Base-by-base conservation (phyloP, 2,888 invertebrate genomes). In the Aspidapion aeneum region DNA sequence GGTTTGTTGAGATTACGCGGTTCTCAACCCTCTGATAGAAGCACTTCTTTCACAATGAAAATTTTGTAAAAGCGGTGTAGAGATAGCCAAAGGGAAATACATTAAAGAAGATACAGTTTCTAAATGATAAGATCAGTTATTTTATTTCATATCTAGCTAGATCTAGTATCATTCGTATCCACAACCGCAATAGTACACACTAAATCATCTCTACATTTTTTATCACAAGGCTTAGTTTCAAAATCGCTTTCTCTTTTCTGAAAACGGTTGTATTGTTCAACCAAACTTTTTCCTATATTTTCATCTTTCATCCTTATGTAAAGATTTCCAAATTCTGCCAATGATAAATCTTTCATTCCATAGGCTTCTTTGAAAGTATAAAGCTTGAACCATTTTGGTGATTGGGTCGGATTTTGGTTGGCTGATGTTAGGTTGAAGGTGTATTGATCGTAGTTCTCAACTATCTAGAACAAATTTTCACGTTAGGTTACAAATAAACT, bases 381-480 rank as follows among this genome's bases (percentile, higher is more conserved):
- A 17, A 91, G 85, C 74, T 86, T 82, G 72, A 83, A 86, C 93
- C 93, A 93, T 12, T 80, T 79, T 0, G 92, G 91, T n/a, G 81
- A 77, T 49, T 80, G 69, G 1, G 82, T 73, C 0, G 86, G 83
- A 0, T 81, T 79, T 49, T 64, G 48, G 65, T 92, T 93, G 0
- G 93, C 91, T 74, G 84, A 83, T 0, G 89, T 89, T 21, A 94
- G 76, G 76, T 94, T 90, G 74, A 89, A 88, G 16, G 86, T 87
- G 82, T 87, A 93, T 58, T 68, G 62, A 16, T 65, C 66, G 35
- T 68, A 70, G 20, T 70, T 60, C 21, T 61, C 55, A 1, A 70
- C 69, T 22, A 61, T 64, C 69, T 69, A 57, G 18, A 68, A 64
- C 54, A 50, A 57, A 62, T 60, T 56, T 58, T 9, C 20, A 48